phyloP scores from a whole-genome alignment of 2,888 invertebrate species.

The Machimus atricapillus region DNA sequence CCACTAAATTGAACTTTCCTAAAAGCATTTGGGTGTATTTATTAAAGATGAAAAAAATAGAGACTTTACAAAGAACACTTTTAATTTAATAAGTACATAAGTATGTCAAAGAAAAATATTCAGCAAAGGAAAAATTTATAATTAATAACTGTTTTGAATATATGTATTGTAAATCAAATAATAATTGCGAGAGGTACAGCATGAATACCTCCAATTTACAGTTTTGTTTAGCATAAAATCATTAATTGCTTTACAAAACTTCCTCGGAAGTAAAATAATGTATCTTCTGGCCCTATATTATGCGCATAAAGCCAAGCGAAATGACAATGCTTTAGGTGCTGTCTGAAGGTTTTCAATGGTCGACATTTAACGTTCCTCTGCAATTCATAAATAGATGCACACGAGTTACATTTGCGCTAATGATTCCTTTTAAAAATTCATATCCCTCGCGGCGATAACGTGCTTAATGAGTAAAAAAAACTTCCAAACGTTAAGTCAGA shows the following conservation, averaged over 20 bases:
- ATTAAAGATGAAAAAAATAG: no score
- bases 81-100: no score
- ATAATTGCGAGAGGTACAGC: neutral
- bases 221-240: neutral
- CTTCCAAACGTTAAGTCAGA: neutral
- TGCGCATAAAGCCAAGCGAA: neutral
- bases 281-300: neutral
- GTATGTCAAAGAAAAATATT: no score
- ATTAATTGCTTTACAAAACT: neutral
- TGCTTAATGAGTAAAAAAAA: neutral
- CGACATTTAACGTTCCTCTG: neutral
- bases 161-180: neutral
- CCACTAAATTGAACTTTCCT: neutral
- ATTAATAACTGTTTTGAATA: neutral
- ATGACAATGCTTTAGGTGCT: neutral
- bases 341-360: neutral
- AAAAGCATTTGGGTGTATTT: neutral
- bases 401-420: neutral
- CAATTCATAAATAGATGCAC: neutral
- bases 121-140: neutral
- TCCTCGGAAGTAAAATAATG: neutral
- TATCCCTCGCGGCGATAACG: neutral
- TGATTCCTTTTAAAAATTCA: neutral
- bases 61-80: no score
- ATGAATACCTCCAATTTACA: neutral